phyloP scores from a whole-genome alignment of 2,797 vertebrate genomes.

The Carapus acus region DNA sequence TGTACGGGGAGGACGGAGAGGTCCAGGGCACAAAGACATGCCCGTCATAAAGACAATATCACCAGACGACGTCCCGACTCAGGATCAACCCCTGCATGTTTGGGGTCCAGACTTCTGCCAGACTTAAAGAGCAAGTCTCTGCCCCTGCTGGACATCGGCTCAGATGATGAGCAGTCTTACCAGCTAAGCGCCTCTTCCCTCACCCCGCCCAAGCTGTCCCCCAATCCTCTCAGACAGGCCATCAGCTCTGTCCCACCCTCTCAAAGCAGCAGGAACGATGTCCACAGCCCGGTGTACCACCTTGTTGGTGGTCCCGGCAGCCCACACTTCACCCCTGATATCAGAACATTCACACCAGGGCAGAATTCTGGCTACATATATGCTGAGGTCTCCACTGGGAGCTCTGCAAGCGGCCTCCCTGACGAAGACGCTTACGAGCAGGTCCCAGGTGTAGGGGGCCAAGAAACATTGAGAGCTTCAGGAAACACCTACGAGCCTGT shows the following conservation, averaged over 20 bases:
- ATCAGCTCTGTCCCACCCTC: neutral
- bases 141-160: conserved; percentile 47
- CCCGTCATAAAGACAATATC: neutral
- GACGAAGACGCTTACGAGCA: conserved; percentile 62
- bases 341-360: conserved; percentile 1
- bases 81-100: conserved; percentile 52
- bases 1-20: conserved; percentile 10
- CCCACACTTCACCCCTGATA: conserved; percentile 13
- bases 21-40: conserved; percentile 1
- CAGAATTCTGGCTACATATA: conserved; percentile 42
- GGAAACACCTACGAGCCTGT: conserved; percentile 60
- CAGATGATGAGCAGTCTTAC: conserved; percentile 33
- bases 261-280: conserved; percentile 18
- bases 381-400: conserved; percentile 49
- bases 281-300: conserved; percentile 61
- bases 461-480: conserved; percentile 4
- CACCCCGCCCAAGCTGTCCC: conserved; percentile 57
- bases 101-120: conserved; percentile 57
- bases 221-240: conserved; percentile 42
- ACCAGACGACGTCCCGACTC: conserved; percentile 20
- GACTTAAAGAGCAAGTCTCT: conserved; percentile 63
- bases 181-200: conserved; percentile 31
- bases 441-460: conserved; percentile 32
- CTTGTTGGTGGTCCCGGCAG: conserved; percentile 49
- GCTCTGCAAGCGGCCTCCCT: neutral